Evolutionary conservation across 2,888 invertebrate genomes (phyloP).

Genomic region (Andrena flavipes): DNA sequence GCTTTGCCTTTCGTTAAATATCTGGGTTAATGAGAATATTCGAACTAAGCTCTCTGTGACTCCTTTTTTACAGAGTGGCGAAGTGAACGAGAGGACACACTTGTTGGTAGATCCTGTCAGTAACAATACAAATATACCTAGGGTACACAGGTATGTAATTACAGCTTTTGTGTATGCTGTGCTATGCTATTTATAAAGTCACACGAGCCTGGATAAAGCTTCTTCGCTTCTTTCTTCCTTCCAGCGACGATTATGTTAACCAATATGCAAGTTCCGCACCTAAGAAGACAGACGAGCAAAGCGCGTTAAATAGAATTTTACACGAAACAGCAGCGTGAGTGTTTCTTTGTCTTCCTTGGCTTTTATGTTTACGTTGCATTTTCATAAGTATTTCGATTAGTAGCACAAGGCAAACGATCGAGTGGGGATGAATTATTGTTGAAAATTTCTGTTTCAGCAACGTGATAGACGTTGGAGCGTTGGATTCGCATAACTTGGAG

Average conservation of each 20-base stretch:
- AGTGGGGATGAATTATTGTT: not conserved
- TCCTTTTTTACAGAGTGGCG: slow-evolving; percentile 85
- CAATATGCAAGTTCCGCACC: slow-evolving; percentile 88
- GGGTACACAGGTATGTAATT: slow-evolving; percentile 87
- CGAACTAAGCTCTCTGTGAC: not conserved
- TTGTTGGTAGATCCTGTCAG: slow-evolving; percentile 91
- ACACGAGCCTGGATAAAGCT: slow-evolving; percentile 18
- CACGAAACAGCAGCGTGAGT: slow-evolving; percentile 96
- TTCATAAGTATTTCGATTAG: slow-evolving; percentile 31
- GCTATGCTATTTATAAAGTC: not conserved
- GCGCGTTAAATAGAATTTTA: slow-evolving; percentile 94
- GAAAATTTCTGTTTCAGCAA: slow-evolving; percentile 87
- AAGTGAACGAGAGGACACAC: slow-evolving; percentile 91
- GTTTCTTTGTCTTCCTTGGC: slow-evolving; percentile 55
- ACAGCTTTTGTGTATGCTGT: not conserved
- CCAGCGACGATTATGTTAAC: slow-evolving; percentile 88
- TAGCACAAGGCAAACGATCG: not conserved
- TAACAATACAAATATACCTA: slow-evolving; percentile 90
- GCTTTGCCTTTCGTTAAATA: not conserved
- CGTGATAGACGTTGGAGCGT: slow-evolving; percentile 97
- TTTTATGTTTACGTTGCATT: slow-evolving; percentile 38
- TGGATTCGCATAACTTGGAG: slow-evolving; percentile 94
- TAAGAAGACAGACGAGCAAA: slow-evolving; percentile 95
- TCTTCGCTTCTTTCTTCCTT: slow-evolving; percentile 51
- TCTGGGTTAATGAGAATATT: not conserved